Conservation (phyloP, 2,113 vertebrate genomes). For the Bungarus multicinctus region DNA sequence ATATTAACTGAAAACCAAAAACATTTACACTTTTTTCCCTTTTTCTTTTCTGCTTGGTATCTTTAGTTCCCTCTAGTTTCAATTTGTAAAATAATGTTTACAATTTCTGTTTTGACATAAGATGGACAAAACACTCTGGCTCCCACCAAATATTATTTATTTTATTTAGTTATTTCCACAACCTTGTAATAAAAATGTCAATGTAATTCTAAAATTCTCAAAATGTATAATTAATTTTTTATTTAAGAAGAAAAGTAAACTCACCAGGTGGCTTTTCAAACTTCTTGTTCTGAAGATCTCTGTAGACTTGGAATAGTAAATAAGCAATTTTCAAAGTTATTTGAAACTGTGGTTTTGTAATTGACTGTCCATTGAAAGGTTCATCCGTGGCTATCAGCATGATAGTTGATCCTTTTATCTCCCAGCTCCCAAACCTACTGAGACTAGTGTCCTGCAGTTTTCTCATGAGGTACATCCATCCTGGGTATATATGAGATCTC, state of each 20-base stretch:
- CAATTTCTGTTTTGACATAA: background rate
- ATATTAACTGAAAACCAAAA: background rate
- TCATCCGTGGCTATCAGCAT: background rate
- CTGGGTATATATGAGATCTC: background rate
- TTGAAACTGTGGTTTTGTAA: background rate
- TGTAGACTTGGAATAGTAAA: background rate
- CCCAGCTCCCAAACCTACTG: background rate
- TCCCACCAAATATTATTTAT: background rate
- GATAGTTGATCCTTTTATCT: background rate
- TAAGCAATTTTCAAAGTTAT: background rate
- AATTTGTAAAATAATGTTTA: background rate
- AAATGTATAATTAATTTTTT: background rate
- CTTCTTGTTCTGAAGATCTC: background rate
- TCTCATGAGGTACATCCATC: background rate
- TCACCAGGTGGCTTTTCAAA: background rate
- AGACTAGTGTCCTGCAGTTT: background rate
- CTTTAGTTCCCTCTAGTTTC: background rate
- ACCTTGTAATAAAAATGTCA: background rate
- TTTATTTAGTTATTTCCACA: background rate
- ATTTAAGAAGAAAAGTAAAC: background rate
- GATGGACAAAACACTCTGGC: background rate
- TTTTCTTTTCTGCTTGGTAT: background rate
- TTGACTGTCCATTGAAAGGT: background rate
- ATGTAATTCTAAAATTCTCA: background rate
- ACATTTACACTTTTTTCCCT: background rate